Evolutionary conservation across 2,113 vertebrate genomes (phyloP), one percentile per base, ranked within the genome.

Genomic region (Isurus oxyrinchus): DNA sequence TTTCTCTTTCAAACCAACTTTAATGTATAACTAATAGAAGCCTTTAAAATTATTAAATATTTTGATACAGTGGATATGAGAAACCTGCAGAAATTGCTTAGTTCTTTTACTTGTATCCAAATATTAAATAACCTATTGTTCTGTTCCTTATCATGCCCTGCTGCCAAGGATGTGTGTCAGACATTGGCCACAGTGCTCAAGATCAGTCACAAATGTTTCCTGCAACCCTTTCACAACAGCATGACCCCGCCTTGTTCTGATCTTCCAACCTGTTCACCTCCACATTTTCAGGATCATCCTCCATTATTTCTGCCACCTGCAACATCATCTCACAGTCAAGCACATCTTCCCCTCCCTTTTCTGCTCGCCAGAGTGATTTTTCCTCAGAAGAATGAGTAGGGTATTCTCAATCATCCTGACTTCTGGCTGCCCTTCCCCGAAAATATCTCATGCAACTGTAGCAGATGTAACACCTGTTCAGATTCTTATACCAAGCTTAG

Each of bases 331-430:
- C 31, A 91, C 13, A 61, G 61, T n/a, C 31, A 35, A 35, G 27
- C 55, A 59, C 31, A 5, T 61, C 5, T 91, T 91, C 27, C 55
- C 53, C 0, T n/a, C 55, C 31, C 55, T 57, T 40, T 31, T 84
- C 40, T 61, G 55, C 31, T 59, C 57, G 59, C 53, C 87, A 59
- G 13, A 90, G 11, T 3, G 87, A 87, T 55, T 6, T 49, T 59
- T 61, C 88, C 57, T 31, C n/a, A n/a, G n/a, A n/a, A n/a, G n/a
- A n/a, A n/a, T n/a, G n/a, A n/a, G n/a, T n/a, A n/a, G n/a, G n/a
- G n/a, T n/a, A n/a, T n/a, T n/a, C n/a, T n/a, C n/a, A n/a, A n/a
- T 91, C 88, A 35, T 55, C 53, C 27, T 91, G 88, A 88, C 88
- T 91, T 59, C 88, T 91, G 53, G 88, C 88, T 91, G 88, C 23